A percentile compares a stretch with the other conserved stretches of the same genome.
These are phyloP conservation scores for Drosophila simulans DNA, from an alignment of 1,140 invertebrate genomes.

Conservation along the genomic window DNA sequence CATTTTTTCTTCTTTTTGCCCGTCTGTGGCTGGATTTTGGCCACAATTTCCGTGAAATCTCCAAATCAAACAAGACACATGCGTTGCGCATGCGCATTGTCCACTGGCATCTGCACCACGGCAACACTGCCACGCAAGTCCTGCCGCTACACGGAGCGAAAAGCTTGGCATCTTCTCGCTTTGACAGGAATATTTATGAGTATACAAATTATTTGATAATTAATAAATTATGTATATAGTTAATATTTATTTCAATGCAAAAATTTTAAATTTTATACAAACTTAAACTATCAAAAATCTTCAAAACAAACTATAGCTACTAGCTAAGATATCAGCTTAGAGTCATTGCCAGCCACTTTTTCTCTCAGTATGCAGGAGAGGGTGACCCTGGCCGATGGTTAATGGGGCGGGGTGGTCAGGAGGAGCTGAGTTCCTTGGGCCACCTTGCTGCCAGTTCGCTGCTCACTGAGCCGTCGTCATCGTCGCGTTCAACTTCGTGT, in stretches of 20 bases:
- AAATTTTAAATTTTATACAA: no score
- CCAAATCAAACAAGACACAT: constrained; percentile 80
- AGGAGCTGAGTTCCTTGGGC: constrained; percentile 9
- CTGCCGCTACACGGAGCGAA: constrained; percentile 9
- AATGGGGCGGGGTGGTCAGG: neutral
- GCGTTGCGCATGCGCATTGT: constrained; percentile 76
- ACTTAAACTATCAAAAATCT: no score
- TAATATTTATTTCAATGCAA: no score
- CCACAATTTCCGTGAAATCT: constrained; percentile 70
- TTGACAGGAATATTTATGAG: neutral
- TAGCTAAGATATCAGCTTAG: no score
- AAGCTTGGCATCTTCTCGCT: neutral
- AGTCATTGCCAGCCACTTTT: neutral
- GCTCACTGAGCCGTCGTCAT: constrained; percentile 43
- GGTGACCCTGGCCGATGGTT: constrained; percentile 7
- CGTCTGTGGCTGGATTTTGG: constrained; percentile 16
- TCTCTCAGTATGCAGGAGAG: constrained; percentile 3
- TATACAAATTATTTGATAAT: neutral
- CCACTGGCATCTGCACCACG: constrained; percentile 24
- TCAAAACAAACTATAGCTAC: no score
- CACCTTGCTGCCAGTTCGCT: constrained; percentile 43
- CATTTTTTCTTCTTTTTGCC: neutral
- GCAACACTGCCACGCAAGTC: constrained; percentile 45
- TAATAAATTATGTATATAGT: no score
- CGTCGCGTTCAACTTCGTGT: constrained; percentile 67